These are phyloP conservation scores for Minunthozetes semirufus DNA, from an alignment of 2,888 invertebrate genomes.

Conservation along the genomic window DNA sequence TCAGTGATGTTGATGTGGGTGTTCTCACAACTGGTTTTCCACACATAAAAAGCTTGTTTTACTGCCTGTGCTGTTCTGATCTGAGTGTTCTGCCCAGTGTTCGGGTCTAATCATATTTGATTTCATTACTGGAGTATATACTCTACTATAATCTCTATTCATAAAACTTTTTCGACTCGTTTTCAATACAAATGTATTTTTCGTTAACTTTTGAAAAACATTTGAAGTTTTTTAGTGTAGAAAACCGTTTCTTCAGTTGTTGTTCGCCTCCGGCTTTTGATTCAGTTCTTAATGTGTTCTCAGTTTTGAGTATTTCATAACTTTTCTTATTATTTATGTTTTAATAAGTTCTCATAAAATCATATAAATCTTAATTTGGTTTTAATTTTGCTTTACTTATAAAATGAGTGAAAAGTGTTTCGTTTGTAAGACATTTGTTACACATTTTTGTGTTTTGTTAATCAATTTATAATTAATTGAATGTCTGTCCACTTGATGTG, in stretches of 20 bases:
- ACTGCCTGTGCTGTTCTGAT: background rate
- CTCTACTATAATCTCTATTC: background rate
- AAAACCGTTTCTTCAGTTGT: no score
- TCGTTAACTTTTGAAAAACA: background rate
- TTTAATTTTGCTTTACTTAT: background rate
- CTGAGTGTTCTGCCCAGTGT: background rate
- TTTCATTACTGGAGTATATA: background rate
- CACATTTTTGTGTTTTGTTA: background rate
- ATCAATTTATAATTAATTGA: background rate
- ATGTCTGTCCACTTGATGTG: background rate
- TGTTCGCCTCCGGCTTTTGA: no score
- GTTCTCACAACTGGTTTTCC: slow-evolving; percentile 20
- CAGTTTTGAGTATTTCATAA: background rate
- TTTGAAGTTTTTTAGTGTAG: no score
- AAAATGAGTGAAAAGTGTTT: background rate
- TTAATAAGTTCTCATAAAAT: no score
- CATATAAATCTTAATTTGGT: no score
- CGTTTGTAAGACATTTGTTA: no score
- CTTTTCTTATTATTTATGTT: no score
- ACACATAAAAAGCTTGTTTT: background rate
- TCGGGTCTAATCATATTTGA: background rate
- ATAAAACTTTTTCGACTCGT: background rate
- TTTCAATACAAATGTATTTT: background rate
- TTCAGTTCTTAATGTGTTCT: background rate
- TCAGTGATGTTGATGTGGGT: slow-evolving; percentile 14